phyloP scores from a whole-genome alignment of 2,113 vertebrate genomes.

The Sardina pilchardus region DNA sequence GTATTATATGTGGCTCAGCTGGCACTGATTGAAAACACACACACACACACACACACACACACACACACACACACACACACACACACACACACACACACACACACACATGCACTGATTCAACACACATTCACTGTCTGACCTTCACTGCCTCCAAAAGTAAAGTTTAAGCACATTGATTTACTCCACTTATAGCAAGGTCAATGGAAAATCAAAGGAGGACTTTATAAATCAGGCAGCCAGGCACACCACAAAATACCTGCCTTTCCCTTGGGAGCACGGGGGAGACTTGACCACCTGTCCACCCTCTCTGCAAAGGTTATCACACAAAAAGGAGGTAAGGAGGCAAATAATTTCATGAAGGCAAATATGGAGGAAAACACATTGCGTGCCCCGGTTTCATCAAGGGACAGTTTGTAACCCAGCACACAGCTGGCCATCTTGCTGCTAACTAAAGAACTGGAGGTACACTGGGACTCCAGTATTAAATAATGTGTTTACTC shows the following conservation, averaged over 20 bases:
- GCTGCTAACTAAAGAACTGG: slow-evolving; percentile 57
- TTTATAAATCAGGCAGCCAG: slow-evolving; percentile 6
- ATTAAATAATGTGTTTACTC: slow-evolving; percentile 74
- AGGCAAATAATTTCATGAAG: background rate
- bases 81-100: slow-evolving; percentile 24
- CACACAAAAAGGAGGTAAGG: background rate
- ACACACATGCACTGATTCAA: background rate
- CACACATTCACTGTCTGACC: background rate
- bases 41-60: background rate
- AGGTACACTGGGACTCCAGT: slow-evolving; percentile 59
- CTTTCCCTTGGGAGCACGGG: background rate
- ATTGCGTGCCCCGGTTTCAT: background rate
- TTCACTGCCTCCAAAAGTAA: background rate
- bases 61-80: background rate
- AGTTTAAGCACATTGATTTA: slow-evolving; percentile 2
- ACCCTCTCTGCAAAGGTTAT: background rate
- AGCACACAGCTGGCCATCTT: slow-evolving; percentile 50
- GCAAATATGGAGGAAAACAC: background rate
- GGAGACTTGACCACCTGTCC: background rate
- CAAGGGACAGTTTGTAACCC: slow-evolving; percentile 42
- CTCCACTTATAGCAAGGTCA: slow-evolving; percentile 22
- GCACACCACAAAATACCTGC: background rate
- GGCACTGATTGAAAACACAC: background rate
- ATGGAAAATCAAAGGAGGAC: slow-evolving; percentile 21
- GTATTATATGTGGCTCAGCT: too few relatives aligned